These are phyloP conservation scores for Oligia fasciuncula DNA, from an alignment of 2,888 invertebrate genomes.

Conservation along the genomic window DNA sequence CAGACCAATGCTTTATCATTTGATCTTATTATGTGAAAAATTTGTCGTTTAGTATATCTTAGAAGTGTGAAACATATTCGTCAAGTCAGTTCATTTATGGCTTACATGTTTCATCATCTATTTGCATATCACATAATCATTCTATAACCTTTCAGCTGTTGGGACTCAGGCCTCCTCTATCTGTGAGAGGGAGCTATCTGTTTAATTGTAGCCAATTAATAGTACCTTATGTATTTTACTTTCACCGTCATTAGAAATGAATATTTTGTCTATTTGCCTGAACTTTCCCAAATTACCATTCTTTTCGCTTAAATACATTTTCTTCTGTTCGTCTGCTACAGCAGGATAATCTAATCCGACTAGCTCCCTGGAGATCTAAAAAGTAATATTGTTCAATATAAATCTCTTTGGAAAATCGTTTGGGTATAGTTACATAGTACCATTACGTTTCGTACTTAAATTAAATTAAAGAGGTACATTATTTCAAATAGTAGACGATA, in stretches of 20 bases:
- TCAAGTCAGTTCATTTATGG: not conserved
- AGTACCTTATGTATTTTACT: not conserved
- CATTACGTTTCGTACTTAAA: conserved; percentile 3
- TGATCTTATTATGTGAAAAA: not conserved
- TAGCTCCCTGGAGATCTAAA: conserved; percentile 15
- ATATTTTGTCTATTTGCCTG: not conserved
- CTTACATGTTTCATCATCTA: not conserved
- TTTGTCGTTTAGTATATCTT: not conserved
- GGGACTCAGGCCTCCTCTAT: too few species aligned
- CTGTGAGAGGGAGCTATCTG: too few species aligned
- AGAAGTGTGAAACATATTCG: not conserved
- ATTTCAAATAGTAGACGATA: not conserved
- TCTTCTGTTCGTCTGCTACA: not conserved
- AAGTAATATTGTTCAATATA: conserved; percentile 14
- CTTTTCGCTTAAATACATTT: not conserved
- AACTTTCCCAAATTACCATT: not conserved
- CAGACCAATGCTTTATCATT: not conserved
- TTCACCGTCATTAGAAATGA: not conserved
- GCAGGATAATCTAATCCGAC: not conserved
- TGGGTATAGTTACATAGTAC: not conserved
- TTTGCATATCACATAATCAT: too few species aligned
- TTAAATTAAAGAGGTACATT: conserved; percentile 3
- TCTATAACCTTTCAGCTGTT: too few species aligned
- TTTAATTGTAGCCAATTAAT: not conserved
- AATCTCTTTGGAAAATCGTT: conserved; percentile 9